These are phyloP conservation scores for Ceratothoa steindachneri DNA, from an alignment of 2,888 invertebrate species.

Conservation along the genomic window DNA sequence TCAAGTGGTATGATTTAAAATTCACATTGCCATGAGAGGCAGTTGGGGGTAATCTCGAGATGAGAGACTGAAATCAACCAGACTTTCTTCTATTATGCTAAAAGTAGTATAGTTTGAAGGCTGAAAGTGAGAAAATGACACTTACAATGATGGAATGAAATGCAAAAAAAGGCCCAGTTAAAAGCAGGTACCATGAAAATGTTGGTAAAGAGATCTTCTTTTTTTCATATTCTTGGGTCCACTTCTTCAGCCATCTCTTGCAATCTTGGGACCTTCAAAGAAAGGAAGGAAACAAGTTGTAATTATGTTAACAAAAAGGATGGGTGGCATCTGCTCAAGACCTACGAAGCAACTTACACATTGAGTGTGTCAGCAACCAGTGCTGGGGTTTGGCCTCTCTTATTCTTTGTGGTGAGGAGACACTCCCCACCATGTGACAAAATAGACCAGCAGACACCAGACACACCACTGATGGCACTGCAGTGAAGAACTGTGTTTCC, in stretches of 20 bases:
- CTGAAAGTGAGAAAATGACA: not conserved
- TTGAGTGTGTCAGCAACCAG: constrained; percentile 22
- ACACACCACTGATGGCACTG: constrained; percentile 26
- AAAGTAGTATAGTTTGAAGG: not conserved
- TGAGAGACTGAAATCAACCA: too few relatives aligned
- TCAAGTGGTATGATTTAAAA: too few relatives aligned
- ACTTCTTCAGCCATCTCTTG: constrained; percentile 32
- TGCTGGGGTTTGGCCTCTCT: constrained; percentile 26
- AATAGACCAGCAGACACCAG: constrained; percentile 32
- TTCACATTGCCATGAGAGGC: too few relatives aligned
- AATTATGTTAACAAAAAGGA: not conserved
- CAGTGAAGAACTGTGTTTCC: constrained; percentile 31
- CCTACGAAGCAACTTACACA: constrained; percentile 30
- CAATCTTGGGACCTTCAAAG: constrained; percentile 31
- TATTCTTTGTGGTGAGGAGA: constrained; percentile 23
- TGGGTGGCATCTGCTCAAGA: constrained; percentile 19
- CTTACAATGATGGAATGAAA: not conserved
- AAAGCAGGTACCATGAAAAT: not conserved
- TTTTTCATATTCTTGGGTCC: constrained; percentile 27
- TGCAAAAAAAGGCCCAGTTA: not conserved
- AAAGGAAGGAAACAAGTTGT: not conserved
- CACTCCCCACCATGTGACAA: constrained; percentile 27
- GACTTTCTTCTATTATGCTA: too few relatives aligned
- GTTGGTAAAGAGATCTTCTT: not conserved
- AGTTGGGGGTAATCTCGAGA: too few relatives aligned